Evolutionary conservation across 1,140 invertebrate genomes (phyloP).

Genomic region (Conus ventricosus): DNA sequence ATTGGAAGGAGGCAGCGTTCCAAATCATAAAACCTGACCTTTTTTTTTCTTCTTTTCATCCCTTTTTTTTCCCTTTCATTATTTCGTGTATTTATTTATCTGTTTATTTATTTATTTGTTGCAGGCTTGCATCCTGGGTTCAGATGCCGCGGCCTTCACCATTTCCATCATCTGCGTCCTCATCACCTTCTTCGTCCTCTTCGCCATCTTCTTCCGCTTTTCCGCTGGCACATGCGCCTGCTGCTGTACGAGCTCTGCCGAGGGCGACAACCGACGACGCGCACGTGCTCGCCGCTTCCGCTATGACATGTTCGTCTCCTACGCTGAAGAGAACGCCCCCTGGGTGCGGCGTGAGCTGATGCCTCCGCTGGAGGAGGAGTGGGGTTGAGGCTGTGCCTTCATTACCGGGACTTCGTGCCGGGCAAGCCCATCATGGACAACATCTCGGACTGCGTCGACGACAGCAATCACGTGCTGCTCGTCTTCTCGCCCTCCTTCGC

Average conservation of each 20-base stretch:
- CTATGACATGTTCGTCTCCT: slow-evolving; percentile 51
- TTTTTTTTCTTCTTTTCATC: no score
- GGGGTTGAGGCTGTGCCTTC: slow-evolving; percentile 50
- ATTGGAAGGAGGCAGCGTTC: no score
- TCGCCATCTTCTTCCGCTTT: slow-evolving; percentile 26
- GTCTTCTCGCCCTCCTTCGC: slow-evolving; percentile 54
- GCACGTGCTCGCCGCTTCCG: background rate
- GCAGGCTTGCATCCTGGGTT: background rate
- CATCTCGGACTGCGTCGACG: slow-evolving; percentile 51
- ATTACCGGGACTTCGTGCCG: slow-evolving; percentile 56
- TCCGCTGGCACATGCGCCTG: slow-evolving; percentile 19
- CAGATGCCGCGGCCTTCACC: background rate
- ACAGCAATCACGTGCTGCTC: slow-evolving; percentile 40
- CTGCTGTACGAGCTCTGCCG: background rate
- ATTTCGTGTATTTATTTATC: no score
- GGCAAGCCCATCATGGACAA: slow-evolving; percentile 53
- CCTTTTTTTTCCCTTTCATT: no score
- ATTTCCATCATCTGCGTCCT: background rate
- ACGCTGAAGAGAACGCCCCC: slow-evolving; percentile 32
- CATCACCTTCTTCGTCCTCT: background rate
- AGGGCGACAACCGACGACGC: background rate
- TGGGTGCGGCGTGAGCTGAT: slow-evolving; percentile 44
- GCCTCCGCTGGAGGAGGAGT: slow-evolving; percentile 36
- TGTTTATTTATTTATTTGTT: no score
- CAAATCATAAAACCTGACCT: no score